phyloP scores from a whole-genome alignment of 2,888 invertebrate species.

The Epinotia bilunana region DNA sequence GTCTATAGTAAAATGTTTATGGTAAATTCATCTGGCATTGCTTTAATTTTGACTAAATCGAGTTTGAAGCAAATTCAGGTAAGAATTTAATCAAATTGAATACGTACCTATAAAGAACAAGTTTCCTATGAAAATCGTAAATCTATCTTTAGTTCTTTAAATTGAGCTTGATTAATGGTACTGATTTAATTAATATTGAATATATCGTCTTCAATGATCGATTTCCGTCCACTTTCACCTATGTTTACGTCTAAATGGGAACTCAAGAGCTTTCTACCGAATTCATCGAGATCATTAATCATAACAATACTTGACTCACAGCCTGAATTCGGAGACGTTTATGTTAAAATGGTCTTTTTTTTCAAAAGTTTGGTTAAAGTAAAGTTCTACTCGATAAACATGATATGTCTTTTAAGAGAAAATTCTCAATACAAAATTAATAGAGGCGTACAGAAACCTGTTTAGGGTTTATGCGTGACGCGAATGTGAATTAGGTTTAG shows the following conservation, averaged over 20 bases:
- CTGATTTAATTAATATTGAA: not conserved
- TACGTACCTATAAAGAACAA: not conserved
- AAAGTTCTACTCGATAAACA: too few species aligned
- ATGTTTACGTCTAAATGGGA: constrained; percentile 25
- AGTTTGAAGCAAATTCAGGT: not conserved
- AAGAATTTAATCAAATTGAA: not conserved
- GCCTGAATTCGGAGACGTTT: not conserved
- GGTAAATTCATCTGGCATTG: not conserved
- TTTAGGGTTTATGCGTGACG: too few species aligned
- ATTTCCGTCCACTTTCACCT: constrained; percentile 27
- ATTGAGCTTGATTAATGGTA: not conserved
- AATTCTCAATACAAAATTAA: too few species aligned
- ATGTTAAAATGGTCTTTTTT: not conserved
- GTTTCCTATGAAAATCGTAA: not conserved
- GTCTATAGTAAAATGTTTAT: not conserved
- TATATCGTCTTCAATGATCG: not conserved
- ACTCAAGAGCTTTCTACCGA: constrained; percentile 45
- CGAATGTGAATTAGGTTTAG: too few species aligned
- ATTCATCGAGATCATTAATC: not conserved
- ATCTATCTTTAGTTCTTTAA: not conserved
- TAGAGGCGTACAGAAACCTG: too few species aligned
- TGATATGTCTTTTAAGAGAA: too few species aligned
- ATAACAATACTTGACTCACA: not conserved
- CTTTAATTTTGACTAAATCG: not conserved
- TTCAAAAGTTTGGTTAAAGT: not conserved